Evolutionary conservation across 2,113 vertebrate species (phyloP), one percentile per base, ranked within the genome.

Genomic region (Leucoraja erinaceus): DNA sequence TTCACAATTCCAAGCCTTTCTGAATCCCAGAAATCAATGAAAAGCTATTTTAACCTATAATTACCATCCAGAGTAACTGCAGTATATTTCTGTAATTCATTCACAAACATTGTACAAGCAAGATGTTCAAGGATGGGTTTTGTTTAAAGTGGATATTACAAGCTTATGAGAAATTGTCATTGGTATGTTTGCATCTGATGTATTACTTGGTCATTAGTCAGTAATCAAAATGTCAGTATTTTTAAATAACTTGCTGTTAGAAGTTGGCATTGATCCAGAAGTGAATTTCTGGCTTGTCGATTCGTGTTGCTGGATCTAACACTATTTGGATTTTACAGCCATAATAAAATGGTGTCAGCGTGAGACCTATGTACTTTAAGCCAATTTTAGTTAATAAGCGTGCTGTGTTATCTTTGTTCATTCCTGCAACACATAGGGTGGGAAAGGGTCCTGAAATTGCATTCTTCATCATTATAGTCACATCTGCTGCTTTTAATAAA

Each of bases 401-500:
- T 74, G 83, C 59, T 88, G 12, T 91, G 66, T 54, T 72, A 33
- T 90, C 66, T 56, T 22, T 90, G 38, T 47, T 47, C 22, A 91
- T 91, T 54, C 66, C 68, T 68, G 54, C 31, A 72, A 91, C 8
- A 16, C 83, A 72, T 28, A 74, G 90, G 63, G 68, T 91, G 90
- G 66, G 68, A 91, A 91, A 72, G 59, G 38, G 68, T 54, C 68
- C 33, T 91, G 47, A 91, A 93, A 93, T 94, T 94, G 94, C 94
- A 66, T 93, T 91, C 70, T 70, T 86, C 76, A 93, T 94, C 94
- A 95, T 93, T 95, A 74, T 93, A 93, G 59, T 93, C 93, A 59
- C 95, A 93, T 96, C 94, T 96, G 95, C 93, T 93, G 88, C 94
- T 93, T 84, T 93, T 59, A 0, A 93, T 93, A 93, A 91, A 93